Percentiles rank a stretch among this genome's conserved stretches.
These are phyloP conservation scores for Mellivora capensis DNA, from an alignment of 2,113 vertebrate genomes.

Conservation along the genomic window DNA sequence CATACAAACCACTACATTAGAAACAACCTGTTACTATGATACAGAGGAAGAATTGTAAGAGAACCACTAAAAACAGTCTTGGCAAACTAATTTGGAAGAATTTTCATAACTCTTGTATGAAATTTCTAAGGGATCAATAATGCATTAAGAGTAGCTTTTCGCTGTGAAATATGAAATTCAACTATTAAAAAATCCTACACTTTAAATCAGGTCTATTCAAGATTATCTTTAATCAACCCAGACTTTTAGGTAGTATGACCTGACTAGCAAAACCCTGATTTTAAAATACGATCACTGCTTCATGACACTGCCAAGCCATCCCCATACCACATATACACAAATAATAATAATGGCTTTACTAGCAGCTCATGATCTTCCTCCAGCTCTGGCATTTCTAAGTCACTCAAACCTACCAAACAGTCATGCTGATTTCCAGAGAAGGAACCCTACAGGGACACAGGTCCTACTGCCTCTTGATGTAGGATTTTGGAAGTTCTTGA, in stretches of 20 bases:
- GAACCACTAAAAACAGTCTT: not conserved
- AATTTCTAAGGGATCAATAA: not conserved
- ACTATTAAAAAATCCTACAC: not conserved
- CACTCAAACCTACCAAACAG: not conserved
- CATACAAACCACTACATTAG: not conserved
- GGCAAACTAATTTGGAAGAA: conserved; percentile 12
- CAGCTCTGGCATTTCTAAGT: not conserved
- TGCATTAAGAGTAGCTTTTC: not conserved
- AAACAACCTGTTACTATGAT: not conserved
- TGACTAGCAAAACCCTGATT: not conserved
- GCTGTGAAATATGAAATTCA: conserved; percentile 10
- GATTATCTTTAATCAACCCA: not conserved
- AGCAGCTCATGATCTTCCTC: not conserved
- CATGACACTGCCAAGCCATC: not conserved
- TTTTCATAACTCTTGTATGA: not conserved
- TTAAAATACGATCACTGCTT: not conserved
- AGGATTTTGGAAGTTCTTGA: not conserved
- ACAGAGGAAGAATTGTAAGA: not conserved
- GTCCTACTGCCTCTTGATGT: not conserved
- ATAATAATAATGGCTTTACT: not conserved
- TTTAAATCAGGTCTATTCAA: not conserved
- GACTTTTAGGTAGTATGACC: not conserved
- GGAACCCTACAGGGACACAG: not conserved
- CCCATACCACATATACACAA: not conserved
- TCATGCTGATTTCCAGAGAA: not conserved